phyloP scores from a whole-genome alignment of 1,140 invertebrate species.

The Polyergus mexicanus region DNA sequence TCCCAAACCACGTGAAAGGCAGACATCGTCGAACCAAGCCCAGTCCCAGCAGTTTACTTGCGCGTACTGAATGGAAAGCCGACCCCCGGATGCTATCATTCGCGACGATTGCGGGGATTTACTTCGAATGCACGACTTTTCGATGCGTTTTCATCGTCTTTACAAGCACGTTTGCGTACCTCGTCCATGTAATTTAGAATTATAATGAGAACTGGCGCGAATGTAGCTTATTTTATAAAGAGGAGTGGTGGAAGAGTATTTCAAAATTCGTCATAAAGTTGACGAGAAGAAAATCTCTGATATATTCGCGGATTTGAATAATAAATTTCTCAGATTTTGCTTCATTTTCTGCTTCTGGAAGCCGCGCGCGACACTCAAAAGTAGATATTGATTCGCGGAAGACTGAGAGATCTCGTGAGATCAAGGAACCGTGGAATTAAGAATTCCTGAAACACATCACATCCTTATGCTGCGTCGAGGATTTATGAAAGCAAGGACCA shows the following conservation, averaged over 20 bases:
- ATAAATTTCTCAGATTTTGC: slow-evolving; percentile 9
- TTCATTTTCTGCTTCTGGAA: background rate
- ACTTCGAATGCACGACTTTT: slow-evolving; percentile 12
- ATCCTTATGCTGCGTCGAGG: background rate
- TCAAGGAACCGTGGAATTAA: slow-evolving; percentile 45
- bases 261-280: background rate
- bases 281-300: background rate
- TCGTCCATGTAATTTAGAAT: background rate
- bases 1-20: slow-evolving; percentile 13
- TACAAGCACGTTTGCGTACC: background rate
- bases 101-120: slow-evolving; percentile 21
- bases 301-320: slow-evolving; percentile 3
- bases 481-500: slow-evolving; percentile 44
- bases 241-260: background rate
- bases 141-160: background rate
- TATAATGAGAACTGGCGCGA: background rate
- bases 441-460: slow-evolving; percentile 24
- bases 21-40: slow-evolving; percentile 38
- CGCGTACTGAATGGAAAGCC: slow-evolving; percentile 18
- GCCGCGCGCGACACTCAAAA: background rate
- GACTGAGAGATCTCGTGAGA: slow-evolving; percentile 4
- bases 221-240: background rate
- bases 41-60: slow-evolving; percentile 39
- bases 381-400: slow-evolving; percentile 8
- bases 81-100: slow-evolving; percentile 19